These are phyloP conservation scores for Nasonia giraulti DNA, from an alignment of 1,140 invertebrate genomes.

Conservation along the genomic window DNA sequence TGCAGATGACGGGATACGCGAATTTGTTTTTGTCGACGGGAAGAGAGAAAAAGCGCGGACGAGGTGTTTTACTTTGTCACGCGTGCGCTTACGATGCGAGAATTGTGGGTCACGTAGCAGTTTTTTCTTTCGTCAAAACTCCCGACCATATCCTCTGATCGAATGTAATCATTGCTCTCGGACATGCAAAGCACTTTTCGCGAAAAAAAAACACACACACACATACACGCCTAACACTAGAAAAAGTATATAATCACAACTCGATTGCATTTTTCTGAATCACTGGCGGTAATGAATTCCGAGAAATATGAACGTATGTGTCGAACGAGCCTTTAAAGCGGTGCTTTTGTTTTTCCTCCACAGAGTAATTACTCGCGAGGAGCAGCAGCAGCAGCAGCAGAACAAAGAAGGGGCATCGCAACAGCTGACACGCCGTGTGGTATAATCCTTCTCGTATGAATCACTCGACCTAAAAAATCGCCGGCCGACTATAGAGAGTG, in stretches of 20 bases:
- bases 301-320: constrained; percentile 14
- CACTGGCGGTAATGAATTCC: constrained; percentile 33
- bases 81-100: constrained; percentile 38
- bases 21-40: not conserved
- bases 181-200: constrained; percentile 11
- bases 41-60: constrained; percentile 36
- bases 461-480: constrained; percentile 46
- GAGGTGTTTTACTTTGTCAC: constrained; percentile 36
- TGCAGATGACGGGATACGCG: not conserved
- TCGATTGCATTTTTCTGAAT: not conserved
- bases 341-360: constrained; percentile 42
- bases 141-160: not conserved
- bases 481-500: not conserved
- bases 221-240: not conserved
- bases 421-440: constrained; percentile 23
- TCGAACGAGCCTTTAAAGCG: constrained; percentile 27
- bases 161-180: not conserved
- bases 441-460: constrained; percentile 42
- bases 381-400: not conserved
- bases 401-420: constrained; percentile 32
- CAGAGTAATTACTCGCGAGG: constrained; percentile 28
- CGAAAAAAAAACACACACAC: not conserved
- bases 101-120: constrained; percentile 25
- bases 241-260: not conserved
- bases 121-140: constrained; percentile 15